Evolutionary conservation across 92 coral and sea anemone species (phyloP).

Genomic region (Meandrina meandrites): DNA sequence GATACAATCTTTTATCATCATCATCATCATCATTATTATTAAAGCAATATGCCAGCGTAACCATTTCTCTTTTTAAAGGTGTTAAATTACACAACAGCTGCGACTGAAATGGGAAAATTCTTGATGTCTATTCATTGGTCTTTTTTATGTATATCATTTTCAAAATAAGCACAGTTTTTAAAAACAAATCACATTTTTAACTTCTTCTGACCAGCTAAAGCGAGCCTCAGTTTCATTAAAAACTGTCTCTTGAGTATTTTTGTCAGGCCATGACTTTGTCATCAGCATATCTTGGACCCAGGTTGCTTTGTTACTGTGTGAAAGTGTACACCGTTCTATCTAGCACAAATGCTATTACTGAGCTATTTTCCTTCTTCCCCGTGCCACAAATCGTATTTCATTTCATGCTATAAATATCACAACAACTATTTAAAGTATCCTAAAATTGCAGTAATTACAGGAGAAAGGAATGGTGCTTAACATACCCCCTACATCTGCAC

Average conservation of each 20-base stretch:
- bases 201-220: background rate
- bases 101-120: too few relatives aligned
- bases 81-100: too few relatives aligned
- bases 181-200: background rate
- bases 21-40: too few relatives aligned
- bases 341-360: background rate
- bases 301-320: background rate
- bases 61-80: too few relatives aligned
- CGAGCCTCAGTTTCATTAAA: background rate
- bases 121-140: too few relatives aligned
- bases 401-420: conserved; percentile 16
- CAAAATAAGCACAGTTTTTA: background rate
- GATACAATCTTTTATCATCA: too few relatives aligned
- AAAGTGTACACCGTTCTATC: background rate
- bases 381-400: background rate
- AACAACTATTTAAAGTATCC: conserved; percentile 17
- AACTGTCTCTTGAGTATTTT: background rate
- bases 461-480: background rate
- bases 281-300: background rate
- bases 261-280: background rate
- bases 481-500: background rate
- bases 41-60: too few relatives aligned
- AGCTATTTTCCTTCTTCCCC: background rate
- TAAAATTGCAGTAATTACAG: background rate
- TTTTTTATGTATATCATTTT: too few relatives aligned